Evolutionary conservation across 1,140 invertebrate genomes (phyloP), one percentile per base, ranked within the genome.

Genomic region (Melitaea cinxia): DNA sequence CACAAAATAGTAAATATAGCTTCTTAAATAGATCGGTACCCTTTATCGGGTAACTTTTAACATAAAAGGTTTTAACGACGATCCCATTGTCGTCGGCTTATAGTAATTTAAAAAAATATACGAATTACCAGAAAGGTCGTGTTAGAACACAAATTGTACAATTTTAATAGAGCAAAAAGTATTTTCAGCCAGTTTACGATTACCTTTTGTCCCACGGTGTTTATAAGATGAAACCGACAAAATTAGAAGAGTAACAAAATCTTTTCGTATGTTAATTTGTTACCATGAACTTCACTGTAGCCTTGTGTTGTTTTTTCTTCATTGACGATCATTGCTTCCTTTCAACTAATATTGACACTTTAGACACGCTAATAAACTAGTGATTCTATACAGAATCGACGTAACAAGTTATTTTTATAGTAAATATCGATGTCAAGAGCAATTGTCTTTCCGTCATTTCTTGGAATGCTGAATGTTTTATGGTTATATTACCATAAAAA

Each of bases 221-320:
- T 80, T 69, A 67, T 63, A 77, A 58, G 73, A 77, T 83, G 64
- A 63, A 58, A 73, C 77, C 78, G 82, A 65, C 78, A 73, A 78
- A 76, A 78, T 79, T 71, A 70, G 65, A 70, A 64, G 50, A 74
- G 69, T 74, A 71, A 74, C 54, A 68, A 68, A 75, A 75, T 68
- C 82, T 83, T 85, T 89, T 85, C 77, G 74, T 78, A 89, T 89
- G 84, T 68, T 79, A 88, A 85, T 83, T 75, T 57, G 76, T 84
- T 80, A 76, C 83, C 79, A 70, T 74, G 83, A 65, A 65, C 53
- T 63, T 54, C 50, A 39, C 37, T 47, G 17, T 7, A 47, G 60
- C 15, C 52, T 64, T 57, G 54, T 30, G 30, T 19, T 54, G n/a
- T n/a, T n/a, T n/a, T 58, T 35, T 58, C 50, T 58, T 57, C 33